Percentiles rank a stretch among this genome's conserved stretches.
These are phyloP conservation scores for Tholera decimalis DNA, from an alignment of 2,888 invertebrate species.

Conservation along the genomic window DNA sequence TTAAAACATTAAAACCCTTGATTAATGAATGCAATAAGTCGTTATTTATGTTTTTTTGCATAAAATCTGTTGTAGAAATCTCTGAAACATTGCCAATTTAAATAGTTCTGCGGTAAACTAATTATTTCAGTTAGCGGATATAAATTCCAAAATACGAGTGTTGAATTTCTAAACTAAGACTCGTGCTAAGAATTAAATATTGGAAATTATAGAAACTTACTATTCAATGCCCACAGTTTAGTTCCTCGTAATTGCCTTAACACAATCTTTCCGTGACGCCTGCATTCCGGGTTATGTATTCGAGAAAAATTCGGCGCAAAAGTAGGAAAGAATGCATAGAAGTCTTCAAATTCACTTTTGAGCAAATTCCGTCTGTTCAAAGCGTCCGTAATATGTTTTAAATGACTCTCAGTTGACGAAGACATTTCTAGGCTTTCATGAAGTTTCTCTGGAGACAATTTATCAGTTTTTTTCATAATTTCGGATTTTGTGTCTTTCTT, in stretches of 20 bases:
- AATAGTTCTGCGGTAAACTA: conserved; percentile 69
- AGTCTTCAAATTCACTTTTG: conserved; percentile 91
- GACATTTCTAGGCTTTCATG: conserved; percentile 69
- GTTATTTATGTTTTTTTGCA: conserved; percentile 71
- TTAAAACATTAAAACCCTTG: conserved; percentile 34
- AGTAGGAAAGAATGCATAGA: conserved; percentile 93
- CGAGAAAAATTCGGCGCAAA: conserved; percentile 93
- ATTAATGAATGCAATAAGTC: conserved; percentile 60
- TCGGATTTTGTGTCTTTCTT: conserved; percentile 65
- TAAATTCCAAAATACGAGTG: conserved; percentile 57
- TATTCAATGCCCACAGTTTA: conserved; percentile 94
- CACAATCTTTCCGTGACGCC: conserved; percentile 93
- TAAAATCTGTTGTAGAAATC: conserved; percentile 77
- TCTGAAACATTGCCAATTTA: conserved; percentile 79
- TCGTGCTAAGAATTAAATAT: conserved; percentile 42
- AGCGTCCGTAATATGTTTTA: conserved; percentile 83
- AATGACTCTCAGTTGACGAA: conserved; percentile 73
- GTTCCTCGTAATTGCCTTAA: conserved; percentile 93
- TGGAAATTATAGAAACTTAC: conserved; percentile 86
- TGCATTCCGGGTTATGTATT: conserved; percentile 92
- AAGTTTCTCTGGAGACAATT: conserved; percentile 64
- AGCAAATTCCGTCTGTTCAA: conserved; percentile 84
- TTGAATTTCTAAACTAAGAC: conserved; percentile 45
- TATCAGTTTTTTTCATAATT: conserved; percentile 57
- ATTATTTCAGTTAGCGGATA: conserved; percentile 62